Percentiles rank a stretch among this genome's conserved stretches.
Conservation (phyloP, 2,888 invertebrate genomes). For the Elysia crispata region DNA sequence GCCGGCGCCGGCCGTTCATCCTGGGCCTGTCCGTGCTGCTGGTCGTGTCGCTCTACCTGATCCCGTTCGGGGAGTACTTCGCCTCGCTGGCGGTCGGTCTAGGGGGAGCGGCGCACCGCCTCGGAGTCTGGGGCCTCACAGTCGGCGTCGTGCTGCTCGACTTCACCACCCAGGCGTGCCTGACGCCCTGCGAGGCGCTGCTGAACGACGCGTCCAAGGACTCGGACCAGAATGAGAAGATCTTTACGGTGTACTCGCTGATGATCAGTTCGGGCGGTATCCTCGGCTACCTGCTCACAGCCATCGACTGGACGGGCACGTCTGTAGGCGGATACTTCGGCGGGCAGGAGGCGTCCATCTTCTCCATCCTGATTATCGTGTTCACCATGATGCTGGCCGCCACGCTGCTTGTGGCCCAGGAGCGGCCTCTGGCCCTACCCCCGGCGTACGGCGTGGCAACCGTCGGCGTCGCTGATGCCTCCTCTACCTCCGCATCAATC, state of each 20-base stretch:
- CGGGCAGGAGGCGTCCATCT: constrained; percentile 94
- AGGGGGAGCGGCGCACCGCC: constrained; percentile 54
- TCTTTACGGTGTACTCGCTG: constrained; percentile 94
- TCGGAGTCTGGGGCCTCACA: constrained; percentile 66
- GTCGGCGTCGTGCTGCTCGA: constrained; percentile 94
- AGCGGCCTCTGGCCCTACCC: constrained; percentile 83
- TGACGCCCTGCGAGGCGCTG: constrained; percentile 95
- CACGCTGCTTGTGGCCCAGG: constrained; percentile 92
- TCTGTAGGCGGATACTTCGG: constrained; percentile 81
- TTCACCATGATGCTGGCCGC: constrained; percentile 89
- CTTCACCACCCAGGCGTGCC: constrained; percentile 96
- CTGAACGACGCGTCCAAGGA: constrained; percentile 91
- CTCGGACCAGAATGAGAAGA: constrained; percentile 94
- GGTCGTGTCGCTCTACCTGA: constrained; percentile 75
- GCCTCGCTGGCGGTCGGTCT: constrained; percentile 60
- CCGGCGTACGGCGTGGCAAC: constrained; percentile 31
- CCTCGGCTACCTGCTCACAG: constrained; percentile 88
- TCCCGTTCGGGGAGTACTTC: constrained; percentile 74
- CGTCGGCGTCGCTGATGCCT: neutral
- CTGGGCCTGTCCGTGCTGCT: constrained; percentile 75
- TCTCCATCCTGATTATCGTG: constrained; percentile 92
- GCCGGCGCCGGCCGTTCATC: constrained; percentile 79
- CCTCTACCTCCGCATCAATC: neutral
- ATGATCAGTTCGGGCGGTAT: constrained; percentile 98
- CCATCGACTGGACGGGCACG: constrained; percentile 93